Percentiles rank a stretch among this genome's conserved stretches.
These are phyloP conservation scores for Callaeas wilsoni DNA, from an alignment of 2,113 vertebrate genomes.

Conservation along the genomic window DNA sequence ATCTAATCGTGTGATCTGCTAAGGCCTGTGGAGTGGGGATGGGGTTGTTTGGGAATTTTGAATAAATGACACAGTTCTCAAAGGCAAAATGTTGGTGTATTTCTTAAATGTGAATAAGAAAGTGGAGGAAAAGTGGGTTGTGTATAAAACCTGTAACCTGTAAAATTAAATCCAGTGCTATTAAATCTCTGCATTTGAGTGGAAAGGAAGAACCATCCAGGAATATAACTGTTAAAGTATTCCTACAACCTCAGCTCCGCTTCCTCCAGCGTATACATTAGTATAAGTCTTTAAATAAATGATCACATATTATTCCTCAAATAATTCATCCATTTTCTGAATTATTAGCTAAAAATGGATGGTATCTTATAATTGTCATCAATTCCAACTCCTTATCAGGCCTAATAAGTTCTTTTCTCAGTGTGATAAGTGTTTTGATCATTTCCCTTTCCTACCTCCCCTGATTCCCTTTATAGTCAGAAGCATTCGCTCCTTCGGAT, in stretches of 20 bases:
- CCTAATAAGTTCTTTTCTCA: background rate
- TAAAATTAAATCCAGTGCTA: background rate
- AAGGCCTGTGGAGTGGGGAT: background rate
- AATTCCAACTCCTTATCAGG: background rate
- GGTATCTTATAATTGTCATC: slow-evolving; percentile 28
- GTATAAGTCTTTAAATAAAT: slow-evolving; percentile 42
- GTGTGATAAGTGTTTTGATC: slow-evolving; percentile 20
- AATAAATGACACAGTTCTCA: background rate
- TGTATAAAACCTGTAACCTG: background rate
- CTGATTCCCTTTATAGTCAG: background rate
- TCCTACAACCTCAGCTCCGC: background rate
- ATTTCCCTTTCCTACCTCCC: slow-evolving; percentile 12
- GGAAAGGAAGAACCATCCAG: background rate
- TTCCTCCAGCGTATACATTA: background rate
- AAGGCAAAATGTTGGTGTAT: background rate
- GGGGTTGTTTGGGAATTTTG: background rate
- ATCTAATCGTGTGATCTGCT: background rate
- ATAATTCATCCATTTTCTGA: slow-evolving; percentile 39
- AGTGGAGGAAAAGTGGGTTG: background rate
- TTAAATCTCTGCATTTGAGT: background rate
- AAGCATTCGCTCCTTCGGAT: background rate
- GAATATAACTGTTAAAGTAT: background rate
- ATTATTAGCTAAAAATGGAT: slow-evolving; percentile 45
- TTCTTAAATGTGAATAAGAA: background rate
- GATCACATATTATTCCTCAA: slow-evolving; percentile 43